These are phyloP conservation scores for Geococcyx californianus DNA, from an alignment of 2,113 vertebrate genomes.

Conservation along the genomic window DNA sequence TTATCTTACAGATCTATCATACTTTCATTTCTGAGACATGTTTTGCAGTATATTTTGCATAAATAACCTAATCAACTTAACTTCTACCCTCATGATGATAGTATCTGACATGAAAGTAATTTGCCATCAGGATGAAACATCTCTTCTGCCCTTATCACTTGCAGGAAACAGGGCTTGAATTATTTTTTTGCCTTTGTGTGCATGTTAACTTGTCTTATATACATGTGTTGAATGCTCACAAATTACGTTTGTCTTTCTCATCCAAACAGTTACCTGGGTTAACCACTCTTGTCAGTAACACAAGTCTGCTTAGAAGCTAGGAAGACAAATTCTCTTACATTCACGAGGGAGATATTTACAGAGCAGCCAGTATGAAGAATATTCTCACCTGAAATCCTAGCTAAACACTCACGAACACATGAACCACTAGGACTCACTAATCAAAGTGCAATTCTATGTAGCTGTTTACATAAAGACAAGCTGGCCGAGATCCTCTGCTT, in stretches of 20 bases:
- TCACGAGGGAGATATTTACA: background rate
- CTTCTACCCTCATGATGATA: background rate
- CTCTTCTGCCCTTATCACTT: background rate
- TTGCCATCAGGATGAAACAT: background rate
- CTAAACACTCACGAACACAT: background rate
- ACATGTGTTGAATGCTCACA: background rate
- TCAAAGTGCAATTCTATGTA: background rate
- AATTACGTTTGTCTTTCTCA: background rate
- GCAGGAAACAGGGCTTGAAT: background rate
- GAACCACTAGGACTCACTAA: background rate
- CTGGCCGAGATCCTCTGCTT: background rate
- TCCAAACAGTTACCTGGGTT: background rate
- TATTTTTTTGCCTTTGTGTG: rapidly evolving
- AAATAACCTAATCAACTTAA: background rate
- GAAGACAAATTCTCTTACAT: background rate
- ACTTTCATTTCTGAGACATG: background rate
- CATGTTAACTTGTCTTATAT: background rate
- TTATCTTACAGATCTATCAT: background rate
- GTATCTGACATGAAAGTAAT: background rate
- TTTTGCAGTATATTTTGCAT: background rate
- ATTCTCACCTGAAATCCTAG: background rate
- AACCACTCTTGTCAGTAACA: background rate
- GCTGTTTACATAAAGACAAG: background rate
- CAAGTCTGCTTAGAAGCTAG: background rate
- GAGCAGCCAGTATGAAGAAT: background rate